These are phyloP conservation scores for Musca vetustissima DNA, from an alignment of 1,140 invertebrate genomes.

Conservation along the genomic window DNA sequence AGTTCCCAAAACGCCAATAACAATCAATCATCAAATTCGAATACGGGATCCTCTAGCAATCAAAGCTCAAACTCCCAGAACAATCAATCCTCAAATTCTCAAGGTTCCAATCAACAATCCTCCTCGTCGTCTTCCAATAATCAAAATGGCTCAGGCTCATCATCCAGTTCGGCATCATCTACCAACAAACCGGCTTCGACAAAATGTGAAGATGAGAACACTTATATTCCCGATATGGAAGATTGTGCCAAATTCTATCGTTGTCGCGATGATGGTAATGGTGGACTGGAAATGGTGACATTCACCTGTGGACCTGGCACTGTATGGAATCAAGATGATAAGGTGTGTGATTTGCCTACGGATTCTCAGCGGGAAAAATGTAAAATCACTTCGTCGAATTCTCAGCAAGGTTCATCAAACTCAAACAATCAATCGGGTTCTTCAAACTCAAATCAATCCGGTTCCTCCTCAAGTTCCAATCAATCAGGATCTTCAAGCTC, in stretches of 20 bases:
- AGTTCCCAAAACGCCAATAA: constrained; percentile 25
- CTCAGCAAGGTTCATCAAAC: constrained; percentile 22
- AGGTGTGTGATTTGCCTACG: constrained; percentile 60
- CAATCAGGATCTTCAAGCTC: constrained; percentile 23
- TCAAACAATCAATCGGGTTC: constrained; percentile 26
- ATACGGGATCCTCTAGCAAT: too few relatives aligned
- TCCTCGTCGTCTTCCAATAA: too few relatives aligned
- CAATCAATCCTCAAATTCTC: constrained; percentile 13
- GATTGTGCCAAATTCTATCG: constrained; percentile 67
- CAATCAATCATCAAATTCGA: not conserved
- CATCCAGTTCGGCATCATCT: not conserved
- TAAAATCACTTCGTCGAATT: constrained; percentile 42
- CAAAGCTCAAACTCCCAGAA: constrained; percentile 4
- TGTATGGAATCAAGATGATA: constrained; percentile 57
- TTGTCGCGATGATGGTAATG: constrained; percentile 63
- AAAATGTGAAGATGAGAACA: constrained; percentile 59
- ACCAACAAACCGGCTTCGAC: constrained; percentile 30
- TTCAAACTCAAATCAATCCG: constrained; percentile 7
- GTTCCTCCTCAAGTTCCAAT: constrained; percentile 16
- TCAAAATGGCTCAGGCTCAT: constrained; percentile 3
- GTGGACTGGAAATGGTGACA: constrained; percentile 60
- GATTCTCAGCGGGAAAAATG: constrained; percentile 61
- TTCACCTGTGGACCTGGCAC: constrained; percentile 68
- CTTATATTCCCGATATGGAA: constrained; percentile 50
- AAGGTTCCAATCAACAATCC: constrained; percentile 21